Percentiles rank a stretch among this genome's conserved stretches.
These are phyloP conservation scores for Ooceraea biroi DNA, from an alignment of 1,140 invertebrate genomes.

Conservation along the genomic window DNA sequence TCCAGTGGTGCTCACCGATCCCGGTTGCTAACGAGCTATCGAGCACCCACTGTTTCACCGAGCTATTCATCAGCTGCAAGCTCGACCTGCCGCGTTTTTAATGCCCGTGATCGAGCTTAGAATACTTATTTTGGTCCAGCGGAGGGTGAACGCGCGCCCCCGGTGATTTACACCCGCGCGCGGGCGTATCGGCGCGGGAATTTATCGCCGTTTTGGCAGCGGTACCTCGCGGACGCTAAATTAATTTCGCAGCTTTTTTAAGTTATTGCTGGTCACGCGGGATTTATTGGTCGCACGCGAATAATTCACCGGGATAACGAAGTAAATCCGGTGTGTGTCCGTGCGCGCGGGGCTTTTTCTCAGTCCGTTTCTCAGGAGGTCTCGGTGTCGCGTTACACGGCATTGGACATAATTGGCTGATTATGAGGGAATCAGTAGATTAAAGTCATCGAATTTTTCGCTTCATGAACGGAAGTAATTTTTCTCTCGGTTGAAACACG, in stretches of 20 bases:
- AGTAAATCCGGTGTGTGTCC: slow-evolving; percentile 15
- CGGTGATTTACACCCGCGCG: slow-evolving; percentile 65
- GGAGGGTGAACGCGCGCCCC: slow-evolving; percentile 48
- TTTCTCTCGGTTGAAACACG: neutral
- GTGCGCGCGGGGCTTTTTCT: neutral
- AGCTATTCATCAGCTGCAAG: slow-evolving; percentile 38
- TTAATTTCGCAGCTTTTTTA: slow-evolving; percentile 63
- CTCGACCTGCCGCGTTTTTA: slow-evolving; percentile 50
- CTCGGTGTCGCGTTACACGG: slow-evolving; percentile 31
- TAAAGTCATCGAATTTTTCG: neutral
- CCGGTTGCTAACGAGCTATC: neutral
- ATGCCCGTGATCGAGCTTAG: slow-evolving; percentile 43
- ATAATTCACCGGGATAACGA: slow-evolving; percentile 53
- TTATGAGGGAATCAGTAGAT: slow-evolving; percentile 12
- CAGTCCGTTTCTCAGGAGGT: neutral
- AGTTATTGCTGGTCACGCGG: slow-evolving; percentile 58
- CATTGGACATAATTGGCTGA: slow-evolving; percentile 21
- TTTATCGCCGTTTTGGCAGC: slow-evolving; percentile 66
- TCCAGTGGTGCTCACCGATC: slow-evolving; percentile 61
- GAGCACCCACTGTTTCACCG: slow-evolving; percentile 13
- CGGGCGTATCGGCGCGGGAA: slow-evolving; percentile 55
- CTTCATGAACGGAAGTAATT: neutral
- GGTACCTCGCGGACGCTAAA: slow-evolving; percentile 56
- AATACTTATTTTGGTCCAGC: slow-evolving; percentile 28
- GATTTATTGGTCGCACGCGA: slow-evolving; percentile 41